Conservation (phyloP, 2,888 invertebrate genomes). For the Nesidiocoris tenuis region DNA sequence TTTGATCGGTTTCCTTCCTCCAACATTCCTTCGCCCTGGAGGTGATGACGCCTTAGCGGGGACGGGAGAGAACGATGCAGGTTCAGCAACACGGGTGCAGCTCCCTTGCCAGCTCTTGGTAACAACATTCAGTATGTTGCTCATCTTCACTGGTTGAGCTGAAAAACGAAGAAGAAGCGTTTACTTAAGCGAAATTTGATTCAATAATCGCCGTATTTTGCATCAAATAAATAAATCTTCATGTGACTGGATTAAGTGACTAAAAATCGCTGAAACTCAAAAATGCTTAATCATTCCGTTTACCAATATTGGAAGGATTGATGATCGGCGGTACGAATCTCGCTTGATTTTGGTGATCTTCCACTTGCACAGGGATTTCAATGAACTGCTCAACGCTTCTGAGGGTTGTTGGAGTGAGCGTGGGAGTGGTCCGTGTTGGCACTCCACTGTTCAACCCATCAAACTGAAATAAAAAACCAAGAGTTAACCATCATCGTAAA, state of each 20-base stretch:
- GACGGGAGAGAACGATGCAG: slow-evolving; percentile 54
- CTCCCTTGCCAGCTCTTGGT: slow-evolving; percentile 59
- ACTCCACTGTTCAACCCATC: slow-evolving; percentile 63
- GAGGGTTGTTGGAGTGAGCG: slow-evolving; percentile 86
- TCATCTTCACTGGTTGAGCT: slow-evolving; percentile 40
- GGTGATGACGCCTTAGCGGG: slow-evolving; percentile 52
- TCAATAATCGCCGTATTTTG: not conserved
- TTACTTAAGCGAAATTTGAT: not conserved
- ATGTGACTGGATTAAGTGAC: too few species aligned
- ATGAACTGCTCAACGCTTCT: slow-evolving; percentile 88
- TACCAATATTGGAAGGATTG: slow-evolving; percentile 54
- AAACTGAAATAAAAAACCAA: slow-evolving; percentile 53
- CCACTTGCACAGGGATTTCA: slow-evolving; percentile 76
- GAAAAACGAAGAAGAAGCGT: slow-evolving; percentile 3
- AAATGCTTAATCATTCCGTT: too few species aligned
- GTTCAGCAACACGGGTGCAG: slow-evolving; percentile 55
- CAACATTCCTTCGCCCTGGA: slow-evolving; percentile 69
- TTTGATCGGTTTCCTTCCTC: slow-evolving; percentile 66
- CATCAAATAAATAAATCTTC: too few species aligned
- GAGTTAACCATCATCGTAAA: slow-evolving; percentile 12
- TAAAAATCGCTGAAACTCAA: too few species aligned
- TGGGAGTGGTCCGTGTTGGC: slow-evolving; percentile 89
- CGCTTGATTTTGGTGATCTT: slow-evolving; percentile 77
- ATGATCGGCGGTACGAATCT: slow-evolving; percentile 86
- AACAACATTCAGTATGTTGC: slow-evolving; percentile 52